These are phyloP conservation scores for Chroicocephalus ridibundus DNA, from an alignment of 2,113 vertebrate species.

Conservation along the genomic window DNA sequence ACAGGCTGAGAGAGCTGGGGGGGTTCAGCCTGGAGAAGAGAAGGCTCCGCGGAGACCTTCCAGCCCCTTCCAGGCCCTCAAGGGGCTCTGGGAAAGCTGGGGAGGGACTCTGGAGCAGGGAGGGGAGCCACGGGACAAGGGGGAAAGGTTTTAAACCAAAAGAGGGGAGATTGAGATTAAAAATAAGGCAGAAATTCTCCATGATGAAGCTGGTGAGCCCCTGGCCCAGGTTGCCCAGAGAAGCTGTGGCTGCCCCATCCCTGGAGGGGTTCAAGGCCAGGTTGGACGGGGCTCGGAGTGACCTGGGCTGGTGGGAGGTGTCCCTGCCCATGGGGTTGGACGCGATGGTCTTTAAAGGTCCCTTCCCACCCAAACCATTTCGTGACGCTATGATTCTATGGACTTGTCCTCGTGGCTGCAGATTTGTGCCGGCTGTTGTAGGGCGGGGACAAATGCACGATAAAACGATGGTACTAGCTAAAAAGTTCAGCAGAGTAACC, in stretches of 20 bases:
- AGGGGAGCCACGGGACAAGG: too few relatives aligned
- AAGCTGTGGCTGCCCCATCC: background rate
- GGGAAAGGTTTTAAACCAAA: too few relatives aligned
- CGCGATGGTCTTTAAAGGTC: background rate
- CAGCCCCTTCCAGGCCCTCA: too few relatives aligned
- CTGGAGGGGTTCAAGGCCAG: background rate
- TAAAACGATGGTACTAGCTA: background rate
- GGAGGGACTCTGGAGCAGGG: too few relatives aligned
- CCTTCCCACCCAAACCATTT: background rate
- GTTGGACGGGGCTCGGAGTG: background rate
- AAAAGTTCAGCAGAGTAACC: background rate
- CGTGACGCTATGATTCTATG: background rate
- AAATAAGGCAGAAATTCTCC: too few relatives aligned
- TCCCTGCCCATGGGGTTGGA: too few relatives aligned
- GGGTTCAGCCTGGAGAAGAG: background rate
- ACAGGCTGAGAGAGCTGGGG: background rate
- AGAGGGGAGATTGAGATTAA: too few relatives aligned
- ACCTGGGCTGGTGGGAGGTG: accelerated
- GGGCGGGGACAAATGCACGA: accelerated
- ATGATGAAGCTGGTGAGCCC: too few relatives aligned
- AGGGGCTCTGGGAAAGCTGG: too few relatives aligned
- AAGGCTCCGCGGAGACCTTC: background rate
- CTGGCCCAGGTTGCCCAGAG: too few relatives aligned
- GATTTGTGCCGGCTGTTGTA: background rate
- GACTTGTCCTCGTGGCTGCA: too few relatives aligned